These are phyloP conservation scores for Hydropotes inermis DNA, from an alignment of 2,113 vertebrate genomes.

Conservation along the genomic window DNA sequence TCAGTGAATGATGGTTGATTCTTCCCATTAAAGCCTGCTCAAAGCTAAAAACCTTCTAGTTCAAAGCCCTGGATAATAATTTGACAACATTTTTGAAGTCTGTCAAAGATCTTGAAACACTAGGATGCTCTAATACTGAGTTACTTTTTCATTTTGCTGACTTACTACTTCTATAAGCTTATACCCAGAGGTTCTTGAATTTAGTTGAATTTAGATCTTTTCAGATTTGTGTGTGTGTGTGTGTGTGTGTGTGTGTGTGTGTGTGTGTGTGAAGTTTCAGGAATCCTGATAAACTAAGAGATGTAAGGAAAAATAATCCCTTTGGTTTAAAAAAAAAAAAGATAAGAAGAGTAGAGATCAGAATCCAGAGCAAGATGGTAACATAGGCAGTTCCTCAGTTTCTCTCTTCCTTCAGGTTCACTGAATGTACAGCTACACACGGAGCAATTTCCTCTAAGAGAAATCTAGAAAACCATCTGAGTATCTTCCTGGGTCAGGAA, in stretches of 20 bases:
- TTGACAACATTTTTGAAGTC: slow-evolving; percentile 55
- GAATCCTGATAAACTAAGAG: neutral
- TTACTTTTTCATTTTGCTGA: neutral
- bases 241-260: neutral
- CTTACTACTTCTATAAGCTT: neutral
- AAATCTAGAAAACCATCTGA: neutral
- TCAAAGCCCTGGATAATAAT: slow-evolving; percentile 54
- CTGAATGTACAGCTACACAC: neutral
- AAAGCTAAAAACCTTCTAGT: slow-evolving; percentile 48
- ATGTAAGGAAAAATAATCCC: neutral
- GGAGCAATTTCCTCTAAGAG: neutral
- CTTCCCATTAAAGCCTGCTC: slow-evolving; percentile 44
- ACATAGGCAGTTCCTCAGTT: neutral
- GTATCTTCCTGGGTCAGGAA: neutral
- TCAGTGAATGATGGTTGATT: slow-evolving; percentile 62
- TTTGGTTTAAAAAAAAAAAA: neutral
- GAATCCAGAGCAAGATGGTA: neutral
- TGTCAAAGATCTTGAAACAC: slow-evolving; percentile 43
- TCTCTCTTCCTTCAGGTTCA: neutral
- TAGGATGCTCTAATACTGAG: neutral
- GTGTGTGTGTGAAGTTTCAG: neutral
- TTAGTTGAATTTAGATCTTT: neutral
- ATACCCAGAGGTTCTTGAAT: neutral
- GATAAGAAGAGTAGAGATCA: neutral
- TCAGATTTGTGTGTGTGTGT: neutral